phyloP scores from a whole-genome alignment of 1,140 invertebrate genomes.

The Brachionus plicatilis region DNA sequence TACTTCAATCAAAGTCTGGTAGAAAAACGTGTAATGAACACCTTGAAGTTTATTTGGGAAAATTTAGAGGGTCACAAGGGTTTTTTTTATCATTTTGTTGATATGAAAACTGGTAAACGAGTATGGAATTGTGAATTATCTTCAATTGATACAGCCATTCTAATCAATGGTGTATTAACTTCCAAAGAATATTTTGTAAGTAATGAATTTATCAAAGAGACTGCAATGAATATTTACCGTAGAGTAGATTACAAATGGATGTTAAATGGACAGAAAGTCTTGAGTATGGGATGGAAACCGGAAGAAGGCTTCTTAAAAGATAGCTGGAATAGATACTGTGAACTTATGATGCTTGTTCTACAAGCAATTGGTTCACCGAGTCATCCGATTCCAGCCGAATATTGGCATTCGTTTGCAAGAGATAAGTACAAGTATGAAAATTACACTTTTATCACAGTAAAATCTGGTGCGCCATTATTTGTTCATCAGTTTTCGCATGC shows the following conservation, averaged over 20 bases:
- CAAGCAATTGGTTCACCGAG: not conserved
- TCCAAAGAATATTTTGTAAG: not conserved
- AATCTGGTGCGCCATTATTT: not conserved
- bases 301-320: not conserved
- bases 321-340: not conserved
- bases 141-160: not conserved
- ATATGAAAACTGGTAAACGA: not conserved
- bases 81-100: not conserved
- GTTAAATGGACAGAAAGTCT: not conserved
- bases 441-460: not conserved
- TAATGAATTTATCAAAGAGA: not conserved
- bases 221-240: not conserved
- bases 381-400: not conserved
- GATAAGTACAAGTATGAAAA: not conserved
- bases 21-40: not conserved
- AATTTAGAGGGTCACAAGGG: not conserved
- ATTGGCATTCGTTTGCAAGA: not conserved
- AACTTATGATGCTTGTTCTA: not conserved
- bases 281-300: not conserved
- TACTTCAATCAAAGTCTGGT: not conserved
- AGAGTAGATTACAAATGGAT: slow-evolving; percentile 7
- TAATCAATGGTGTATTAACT: not conserved
- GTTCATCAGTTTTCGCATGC: not conserved
- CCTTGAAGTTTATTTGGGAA: not conserved
- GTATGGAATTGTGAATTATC: slow-evolving; percentile 1